phyloP scores from a whole-genome alignment of 2,888 invertebrate genomes.

The Melitaea athalia region DNA sequence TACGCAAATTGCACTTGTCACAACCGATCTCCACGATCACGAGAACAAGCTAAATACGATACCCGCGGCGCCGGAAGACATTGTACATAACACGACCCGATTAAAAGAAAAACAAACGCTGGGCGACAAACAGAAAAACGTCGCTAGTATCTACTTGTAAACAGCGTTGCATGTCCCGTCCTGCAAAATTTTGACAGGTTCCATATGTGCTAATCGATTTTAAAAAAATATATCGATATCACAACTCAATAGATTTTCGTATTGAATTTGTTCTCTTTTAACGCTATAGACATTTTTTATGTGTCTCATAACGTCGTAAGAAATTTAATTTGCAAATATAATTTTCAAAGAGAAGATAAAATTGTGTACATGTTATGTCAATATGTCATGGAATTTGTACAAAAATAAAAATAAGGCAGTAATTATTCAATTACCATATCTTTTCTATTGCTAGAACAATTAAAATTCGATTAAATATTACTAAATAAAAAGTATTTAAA shows the following conservation, averaged over 20 bases:
- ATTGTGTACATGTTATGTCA: no score
- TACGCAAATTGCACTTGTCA: conserved; percentile 76
- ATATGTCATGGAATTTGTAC: no score
- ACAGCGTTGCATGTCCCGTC: conserved; percentile 78
- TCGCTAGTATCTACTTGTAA: conserved; percentile 69
- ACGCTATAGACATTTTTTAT: not conserved
- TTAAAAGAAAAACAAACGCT: conserved; percentile 59
- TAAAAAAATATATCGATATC: conserved; percentile 42
- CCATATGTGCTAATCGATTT: conserved; percentile 44
- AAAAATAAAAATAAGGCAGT: no score
- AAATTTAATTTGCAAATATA: no score
- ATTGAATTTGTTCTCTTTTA: conserved; percentile 38
- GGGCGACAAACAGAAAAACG: conserved; percentile 64
- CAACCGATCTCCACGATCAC: conserved; percentile 65
- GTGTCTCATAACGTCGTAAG: not conserved
- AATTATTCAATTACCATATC: no score
- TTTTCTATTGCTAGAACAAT: no score
- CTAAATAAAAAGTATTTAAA: no score
- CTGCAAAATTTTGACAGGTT: conserved; percentile 80
- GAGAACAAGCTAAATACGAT: conserved; percentile 70
- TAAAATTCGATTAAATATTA: no score
- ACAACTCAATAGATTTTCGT: conserved; percentile 36
- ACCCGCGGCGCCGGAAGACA: conserved; percentile 76
- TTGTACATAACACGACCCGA: conserved; percentile 65
- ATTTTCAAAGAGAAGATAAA: no score